Percentiles rank a stretch among this genome's conserved stretches.
phyloP scores from a whole-genome alignment of 2,888 invertebrate species.

The Dryococelus australis region DNA sequence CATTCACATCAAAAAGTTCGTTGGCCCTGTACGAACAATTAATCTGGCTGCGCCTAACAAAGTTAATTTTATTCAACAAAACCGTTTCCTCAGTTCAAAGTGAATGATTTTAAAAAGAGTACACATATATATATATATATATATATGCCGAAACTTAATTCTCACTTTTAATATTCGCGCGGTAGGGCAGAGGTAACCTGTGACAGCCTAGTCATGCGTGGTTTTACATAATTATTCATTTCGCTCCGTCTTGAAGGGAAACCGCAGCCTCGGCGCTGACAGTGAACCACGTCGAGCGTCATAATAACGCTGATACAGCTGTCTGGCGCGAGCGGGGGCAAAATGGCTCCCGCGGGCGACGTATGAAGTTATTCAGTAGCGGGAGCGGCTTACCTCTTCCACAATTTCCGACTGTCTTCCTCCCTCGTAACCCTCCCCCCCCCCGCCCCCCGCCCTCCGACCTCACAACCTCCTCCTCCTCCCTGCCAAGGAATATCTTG shows the following conservation, averaged over 20 bases:
- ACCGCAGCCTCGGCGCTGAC: not conserved
- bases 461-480: not conserved
- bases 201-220: not conserved
- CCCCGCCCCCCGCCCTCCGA: not conserved
- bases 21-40: too few relatives aligned
- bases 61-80: too few relatives aligned
- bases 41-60: too few relatives aligned
- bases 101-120: too few relatives aligned
- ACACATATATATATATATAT: too few relatives aligned
- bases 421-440: too few relatives aligned
- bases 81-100: too few relatives aligned
- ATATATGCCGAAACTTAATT: too few relatives aligned
- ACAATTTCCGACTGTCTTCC: not conserved
- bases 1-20: too few relatives aligned
- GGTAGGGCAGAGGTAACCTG: not conserved
- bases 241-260: not conserved
- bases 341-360: not conserved
- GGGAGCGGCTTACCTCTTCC: not conserved
- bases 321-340: not conserved
- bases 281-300: not conserved
- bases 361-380: not conserved
- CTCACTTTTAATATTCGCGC: too few relatives aligned
- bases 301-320: conserved; percentile 2
- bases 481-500: not conserved
- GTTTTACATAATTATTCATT: not conserved